phyloP scores from a whole-genome alignment of 2,113 vertebrate species.

The Brevimyrus niger region DNA sequence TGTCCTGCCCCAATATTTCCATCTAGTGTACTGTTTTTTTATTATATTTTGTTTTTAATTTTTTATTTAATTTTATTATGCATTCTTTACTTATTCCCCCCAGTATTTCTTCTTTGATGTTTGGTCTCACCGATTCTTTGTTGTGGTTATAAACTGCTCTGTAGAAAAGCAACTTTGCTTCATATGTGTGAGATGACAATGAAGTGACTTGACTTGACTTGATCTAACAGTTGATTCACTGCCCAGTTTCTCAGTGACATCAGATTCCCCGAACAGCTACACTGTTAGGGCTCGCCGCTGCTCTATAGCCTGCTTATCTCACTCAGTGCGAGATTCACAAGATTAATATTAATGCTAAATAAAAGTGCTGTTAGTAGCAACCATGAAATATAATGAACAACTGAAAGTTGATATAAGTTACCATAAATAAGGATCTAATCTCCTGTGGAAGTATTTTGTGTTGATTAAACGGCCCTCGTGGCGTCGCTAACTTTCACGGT shows the following conservation, averaged over 20 bases:
- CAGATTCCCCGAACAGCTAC: not conserved
- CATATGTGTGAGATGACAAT: not conserved
- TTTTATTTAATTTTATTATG: not conserved
- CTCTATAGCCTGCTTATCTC: not conserved
- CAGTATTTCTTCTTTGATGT: not conserved
- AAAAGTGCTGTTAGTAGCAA: not conserved
- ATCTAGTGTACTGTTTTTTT: too few species aligned
- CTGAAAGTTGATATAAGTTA: not conserved
- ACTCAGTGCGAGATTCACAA: not conserved
- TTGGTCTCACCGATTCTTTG: not conserved
- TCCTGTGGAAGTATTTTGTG: not conserved
- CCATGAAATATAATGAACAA: not conserved
- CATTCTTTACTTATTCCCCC: not conserved
- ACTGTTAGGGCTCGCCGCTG: not conserved
- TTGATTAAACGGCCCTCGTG: not conserved
- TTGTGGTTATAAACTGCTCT: not conserved
- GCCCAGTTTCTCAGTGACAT: not conserved
- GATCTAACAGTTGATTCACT: not conserved
- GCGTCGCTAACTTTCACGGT: not conserved
- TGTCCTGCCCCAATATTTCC: too few species aligned
- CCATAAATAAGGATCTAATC: not conserved
- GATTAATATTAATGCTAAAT: not conserved
- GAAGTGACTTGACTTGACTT: not conserved
- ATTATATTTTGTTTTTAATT: not conserved
- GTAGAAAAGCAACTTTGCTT: not conserved